Evolutionary conservation across 37 sponge, comb jelly and placozoan species (phyloP), one percentile per base, ranked within the genome.

Genomic region (Diacarnus erythraeanus): DNA sequence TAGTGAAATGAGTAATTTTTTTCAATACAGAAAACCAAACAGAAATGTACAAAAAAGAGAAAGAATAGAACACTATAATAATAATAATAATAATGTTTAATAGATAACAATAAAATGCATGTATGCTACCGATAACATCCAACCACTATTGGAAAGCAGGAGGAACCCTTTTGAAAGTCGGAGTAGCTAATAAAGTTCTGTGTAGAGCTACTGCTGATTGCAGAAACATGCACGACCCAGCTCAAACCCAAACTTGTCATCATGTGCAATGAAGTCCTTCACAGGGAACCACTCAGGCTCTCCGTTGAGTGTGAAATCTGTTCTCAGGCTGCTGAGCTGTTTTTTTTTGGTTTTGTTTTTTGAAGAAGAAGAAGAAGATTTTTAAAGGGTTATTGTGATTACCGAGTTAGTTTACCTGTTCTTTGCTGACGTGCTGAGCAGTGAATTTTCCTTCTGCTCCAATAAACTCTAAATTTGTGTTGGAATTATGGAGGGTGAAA

Each of bases 151-250:
- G 6, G 51, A 47, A 15, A 47, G 12, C 10, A 15, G 51, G 12
- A 12, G 51, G 51, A 12, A 12, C 10, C 6, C 51, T 47, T 12
- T 47, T 47, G 51, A 47, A n/a, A 61, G 30, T 61, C 5, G 30
- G 30, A 61, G 64, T 61, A 54, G 57, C n/a, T n/a, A n/a, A n/a
- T 27, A 23, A 27, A 29, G 37, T 33, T 31, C 35, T 69, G 38
- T 31, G 43, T 17, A 6, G 23, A 17, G 9, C 22, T 60, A 60
- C 23, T 60, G 76, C 36, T 69, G n/a, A 39, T 87, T 76, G 64
- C 88, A 87, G 88, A 87, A 87, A 65, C 88, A 87, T 0, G 82
- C 88, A 63, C 77, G 56, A 54, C 88, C 78, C 23, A 80, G 31
- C 54, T 81, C 82, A 61, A 81, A 75, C 20, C 82, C 82, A 38